Evolutionary conservation across 2,797 vertebrate species (phyloP).

Genomic region (Cossypha caffra): DNA sequence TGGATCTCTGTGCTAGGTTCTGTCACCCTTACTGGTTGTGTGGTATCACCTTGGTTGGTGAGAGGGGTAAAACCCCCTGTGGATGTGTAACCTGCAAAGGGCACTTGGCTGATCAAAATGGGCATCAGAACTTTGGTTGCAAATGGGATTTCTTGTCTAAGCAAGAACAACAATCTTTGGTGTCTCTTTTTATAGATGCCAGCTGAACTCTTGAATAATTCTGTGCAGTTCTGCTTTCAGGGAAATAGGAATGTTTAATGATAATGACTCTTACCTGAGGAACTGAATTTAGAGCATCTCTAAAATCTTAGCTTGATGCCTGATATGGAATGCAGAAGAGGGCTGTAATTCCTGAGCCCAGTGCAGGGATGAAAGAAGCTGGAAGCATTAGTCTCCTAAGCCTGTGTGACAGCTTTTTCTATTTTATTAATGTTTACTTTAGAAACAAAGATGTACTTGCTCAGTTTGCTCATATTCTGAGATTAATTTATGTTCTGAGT

Average conservation of each 20-base stretch:
- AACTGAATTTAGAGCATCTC: conserved; percentile 9
- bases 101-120: background rate
- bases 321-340: background rate
- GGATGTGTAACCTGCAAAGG: background rate
- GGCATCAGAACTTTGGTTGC: background rate
- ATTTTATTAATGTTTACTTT: conserved; percentile 7
- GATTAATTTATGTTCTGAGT: conserved; percentile 10
- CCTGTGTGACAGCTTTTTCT: background rate
- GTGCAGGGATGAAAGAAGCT: background rate
- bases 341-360: background rate
- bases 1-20: background rate
- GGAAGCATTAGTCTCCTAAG: background rate
- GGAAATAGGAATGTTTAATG: background rate
- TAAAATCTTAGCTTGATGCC: background rate
- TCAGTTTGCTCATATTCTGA: conserved; percentile 8
- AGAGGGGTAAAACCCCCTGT: background rate
- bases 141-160: background rate
- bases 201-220: background rate
- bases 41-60: background rate
- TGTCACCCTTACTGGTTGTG: background rate
- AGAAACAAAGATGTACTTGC: background rate
- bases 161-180: background rate
- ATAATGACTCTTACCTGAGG: background rate
- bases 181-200: background rate
- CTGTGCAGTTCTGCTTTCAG: background rate